Conservation (phyloP, 2,888 invertebrate species). For the Lithosia quadra region DNA sequence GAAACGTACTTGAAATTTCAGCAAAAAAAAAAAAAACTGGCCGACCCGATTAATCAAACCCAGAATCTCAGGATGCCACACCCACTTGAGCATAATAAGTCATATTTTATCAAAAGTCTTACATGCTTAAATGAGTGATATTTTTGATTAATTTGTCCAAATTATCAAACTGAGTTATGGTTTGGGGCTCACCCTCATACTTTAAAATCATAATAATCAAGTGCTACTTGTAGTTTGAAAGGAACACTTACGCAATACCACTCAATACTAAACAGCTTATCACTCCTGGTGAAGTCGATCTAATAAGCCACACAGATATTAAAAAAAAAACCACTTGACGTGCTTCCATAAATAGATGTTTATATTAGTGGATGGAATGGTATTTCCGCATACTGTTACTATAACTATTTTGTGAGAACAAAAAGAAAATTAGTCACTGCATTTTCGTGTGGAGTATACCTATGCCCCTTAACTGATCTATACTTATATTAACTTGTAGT, state of each 20-base stretch:
- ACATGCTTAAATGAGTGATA: too few species aligned
- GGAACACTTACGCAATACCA: not conserved
- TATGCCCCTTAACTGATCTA: slow-evolving; percentile 26
- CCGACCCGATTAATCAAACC: too few species aligned
- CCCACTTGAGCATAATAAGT: too few species aligned
- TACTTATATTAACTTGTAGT: too few species aligned
- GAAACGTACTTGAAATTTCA: too few species aligned
- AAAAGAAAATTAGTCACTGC: slow-evolving; percentile 31
- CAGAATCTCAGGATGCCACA: too few species aligned
- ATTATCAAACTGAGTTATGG: too few species aligned
- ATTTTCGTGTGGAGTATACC: slow-evolving; percentile 35
- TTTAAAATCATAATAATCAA: not conserved
- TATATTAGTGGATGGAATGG: slow-evolving; percentile 39
- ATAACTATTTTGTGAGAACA: slow-evolving; percentile 30
- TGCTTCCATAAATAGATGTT: not conserved
- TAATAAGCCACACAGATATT: not conserved
- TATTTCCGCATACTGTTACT: slow-evolving; percentile 42
- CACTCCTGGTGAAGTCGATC: not conserved
- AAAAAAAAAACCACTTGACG: not conserved
- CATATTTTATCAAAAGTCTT: too few species aligned
- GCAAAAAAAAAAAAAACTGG: too few species aligned
- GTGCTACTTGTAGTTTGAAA: not conserved
- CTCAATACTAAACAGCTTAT: not conserved
- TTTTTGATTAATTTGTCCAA: too few species aligned
- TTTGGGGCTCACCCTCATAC: too few species aligned